Percentiles rank a stretch among this genome's conserved stretches.
phyloP scores from a whole-genome alignment of 2,113 vertebrate genomes.

The Mastomys natalensis region DNA sequence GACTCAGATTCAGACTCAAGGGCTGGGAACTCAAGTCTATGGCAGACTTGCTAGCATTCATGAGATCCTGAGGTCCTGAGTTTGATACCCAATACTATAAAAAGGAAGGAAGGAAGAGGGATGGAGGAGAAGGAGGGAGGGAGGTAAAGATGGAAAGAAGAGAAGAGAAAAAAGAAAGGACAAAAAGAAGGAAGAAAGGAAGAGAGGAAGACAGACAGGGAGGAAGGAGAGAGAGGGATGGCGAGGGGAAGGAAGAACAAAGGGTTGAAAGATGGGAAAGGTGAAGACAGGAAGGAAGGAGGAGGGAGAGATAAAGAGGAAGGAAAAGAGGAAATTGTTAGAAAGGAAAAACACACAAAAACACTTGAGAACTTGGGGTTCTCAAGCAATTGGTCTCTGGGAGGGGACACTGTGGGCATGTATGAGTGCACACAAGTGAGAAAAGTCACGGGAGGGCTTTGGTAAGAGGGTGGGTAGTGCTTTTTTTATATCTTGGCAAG shows the following conservation, averaged over 20 bases:
- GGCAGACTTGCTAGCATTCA: background rate
- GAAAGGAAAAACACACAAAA: background rate
- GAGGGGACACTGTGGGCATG: background rate
- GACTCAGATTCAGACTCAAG: background rate
- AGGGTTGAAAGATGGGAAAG: too few species aligned
- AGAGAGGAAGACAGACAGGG: too few species aligned
- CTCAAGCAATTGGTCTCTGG: background rate
- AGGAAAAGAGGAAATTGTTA: background rate
- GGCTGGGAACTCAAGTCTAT: background rate
- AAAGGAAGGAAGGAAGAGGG: background rate
- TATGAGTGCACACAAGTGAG: background rate
- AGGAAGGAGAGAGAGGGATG: background rate
- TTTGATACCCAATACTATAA: background rate
- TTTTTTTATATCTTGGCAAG: background rate
- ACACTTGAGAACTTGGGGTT: background rate
- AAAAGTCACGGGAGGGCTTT: background rate
- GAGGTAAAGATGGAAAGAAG: too few species aligned
- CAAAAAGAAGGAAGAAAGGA: too few species aligned
- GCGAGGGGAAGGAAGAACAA: background rate
- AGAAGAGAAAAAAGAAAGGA: background rate
- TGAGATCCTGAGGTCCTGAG: background rate
- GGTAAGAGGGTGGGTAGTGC: background rate
- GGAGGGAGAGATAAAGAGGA: background rate
- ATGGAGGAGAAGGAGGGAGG: background rate
- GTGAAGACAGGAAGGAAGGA: too few species aligned